Conservation (phyloP, 2,113 vertebrate genomes). For the Corythornis vintsioides region DNA sequence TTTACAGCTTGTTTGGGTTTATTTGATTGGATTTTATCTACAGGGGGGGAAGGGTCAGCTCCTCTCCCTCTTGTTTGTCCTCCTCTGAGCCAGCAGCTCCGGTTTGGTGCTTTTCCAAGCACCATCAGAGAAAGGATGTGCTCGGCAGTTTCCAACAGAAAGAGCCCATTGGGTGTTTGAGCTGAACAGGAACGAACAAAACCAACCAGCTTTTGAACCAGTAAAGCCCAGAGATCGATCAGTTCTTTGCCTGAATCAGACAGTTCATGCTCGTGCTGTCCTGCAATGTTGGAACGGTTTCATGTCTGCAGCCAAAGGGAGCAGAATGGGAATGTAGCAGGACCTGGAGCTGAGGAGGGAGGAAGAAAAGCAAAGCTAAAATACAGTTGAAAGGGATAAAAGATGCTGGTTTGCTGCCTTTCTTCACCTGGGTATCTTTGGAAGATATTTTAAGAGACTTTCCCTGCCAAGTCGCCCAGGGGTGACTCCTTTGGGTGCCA, state of each 20-base stretch:
- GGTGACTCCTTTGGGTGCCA: not conserved
- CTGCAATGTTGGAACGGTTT: not conserved
- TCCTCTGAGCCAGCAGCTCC: not conserved
- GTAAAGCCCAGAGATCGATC: not conserved
- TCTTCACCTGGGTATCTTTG: not conserved
- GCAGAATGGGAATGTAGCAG: not conserved
- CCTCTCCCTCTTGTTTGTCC: not conserved
- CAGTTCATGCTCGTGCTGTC: not conserved
- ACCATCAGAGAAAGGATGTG: not conserved
- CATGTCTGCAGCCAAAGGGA: rapidly evolving
- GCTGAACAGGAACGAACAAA: not conserved
- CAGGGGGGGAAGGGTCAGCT: not conserved
- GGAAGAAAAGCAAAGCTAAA: not conserved
- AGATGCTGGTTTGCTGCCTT: not conserved
- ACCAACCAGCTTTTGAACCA: not conserved
- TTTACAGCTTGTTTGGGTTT: not conserved
- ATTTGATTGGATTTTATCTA: not conserved
- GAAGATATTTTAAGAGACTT: not conserved
- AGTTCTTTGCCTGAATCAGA: not conserved
- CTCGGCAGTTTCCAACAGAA: not conserved
- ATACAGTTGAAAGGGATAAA: not conserved
- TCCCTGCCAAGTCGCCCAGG: not conserved
- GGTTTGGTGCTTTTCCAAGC: not conserved
- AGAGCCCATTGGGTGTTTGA: not conserved
- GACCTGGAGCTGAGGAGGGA: not conserved